Conservation (phyloP, 2,797 vertebrate species). For the Myotis findleyi region DNA sequence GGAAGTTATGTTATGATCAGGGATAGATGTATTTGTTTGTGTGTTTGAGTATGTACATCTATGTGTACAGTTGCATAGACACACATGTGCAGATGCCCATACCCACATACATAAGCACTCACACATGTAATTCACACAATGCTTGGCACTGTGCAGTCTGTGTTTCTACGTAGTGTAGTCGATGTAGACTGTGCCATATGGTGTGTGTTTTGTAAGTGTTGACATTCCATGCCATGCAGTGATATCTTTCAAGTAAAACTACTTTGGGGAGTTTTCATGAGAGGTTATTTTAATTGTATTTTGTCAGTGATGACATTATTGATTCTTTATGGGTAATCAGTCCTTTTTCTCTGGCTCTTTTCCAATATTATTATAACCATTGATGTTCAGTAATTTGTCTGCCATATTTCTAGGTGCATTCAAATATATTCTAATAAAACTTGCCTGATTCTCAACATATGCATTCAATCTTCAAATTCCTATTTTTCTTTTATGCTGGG, state of each 20-base stretch:
- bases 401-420: background rate
- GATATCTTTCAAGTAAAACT: slow-evolving; percentile 36
- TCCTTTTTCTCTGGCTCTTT: slow-evolving; percentile 9
- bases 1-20: background rate
- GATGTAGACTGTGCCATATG: background rate
- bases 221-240: background rate
- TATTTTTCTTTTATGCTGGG: background rate
- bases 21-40: background rate
- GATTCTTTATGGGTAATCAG: background rate
- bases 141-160: background rate
- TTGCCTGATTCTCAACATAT: slow-evolving; percentile 9
- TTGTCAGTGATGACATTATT: background rate
- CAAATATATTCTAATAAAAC: background rate
- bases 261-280: slow-evolving; percentile 12
- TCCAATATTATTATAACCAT: background rate
- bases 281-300: slow-evolving; percentile 26
- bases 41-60: background rate
- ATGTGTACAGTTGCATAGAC: background rate
- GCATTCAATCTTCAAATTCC: background rate
- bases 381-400: background rate
- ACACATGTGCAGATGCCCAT: background rate
- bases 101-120: background rate
- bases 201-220: background rate
- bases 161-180: background rate
- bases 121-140: background rate